These are phyloP conservation scores for Takifugu ocellatus DNA, from an alignment of 2,797 vertebrate genomes.

Conservation along the genomic window DNA sequence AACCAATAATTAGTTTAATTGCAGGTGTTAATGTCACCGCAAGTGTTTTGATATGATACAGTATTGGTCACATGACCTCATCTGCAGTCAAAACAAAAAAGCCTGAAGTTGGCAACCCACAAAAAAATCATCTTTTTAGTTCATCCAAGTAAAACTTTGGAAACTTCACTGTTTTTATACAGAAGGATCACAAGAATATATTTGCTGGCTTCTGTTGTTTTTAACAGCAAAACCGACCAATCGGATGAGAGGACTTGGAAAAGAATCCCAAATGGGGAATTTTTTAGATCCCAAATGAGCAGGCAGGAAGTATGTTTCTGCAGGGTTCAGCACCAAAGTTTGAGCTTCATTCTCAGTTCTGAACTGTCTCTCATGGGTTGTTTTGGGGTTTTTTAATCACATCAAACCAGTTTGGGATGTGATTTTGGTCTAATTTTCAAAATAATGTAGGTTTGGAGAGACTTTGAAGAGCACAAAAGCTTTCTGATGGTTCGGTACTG, in stretches of 20 bases:
- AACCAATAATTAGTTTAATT: background rate
- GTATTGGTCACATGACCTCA: slow-evolving; percentile 1
- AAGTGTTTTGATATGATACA: background rate
- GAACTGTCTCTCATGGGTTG: background rate
- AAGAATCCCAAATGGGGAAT: too few relatives aligned
- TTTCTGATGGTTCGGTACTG: slow-evolving; percentile 35
- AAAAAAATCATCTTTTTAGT: too few relatives aligned
- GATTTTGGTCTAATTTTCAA: too few relatives aligned
- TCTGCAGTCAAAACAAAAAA: slow-evolving; percentile 9
- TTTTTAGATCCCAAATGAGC: background rate
- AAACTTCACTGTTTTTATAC: slow-evolving; percentile 18
- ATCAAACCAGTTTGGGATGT: background rate
- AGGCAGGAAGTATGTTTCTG: slow-evolving; percentile 41
- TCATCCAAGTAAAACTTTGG: background rate
- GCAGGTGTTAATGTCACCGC: background rate
- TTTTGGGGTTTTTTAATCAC: too few relatives aligned
- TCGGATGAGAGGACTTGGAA: too few relatives aligned
- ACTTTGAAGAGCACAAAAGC: slow-evolving; percentile 38
- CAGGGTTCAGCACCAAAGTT: slow-evolving; percentile 54
- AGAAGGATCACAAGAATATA: background rate
- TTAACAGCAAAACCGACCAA: too few relatives aligned
- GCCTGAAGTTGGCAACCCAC: background rate
- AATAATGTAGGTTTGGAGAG: background rate
- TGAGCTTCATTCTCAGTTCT: slow-evolving; percentile 12
- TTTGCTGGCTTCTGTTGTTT: too few relatives aligned